These are phyloP conservation scores for Ameiurus melas DNA, from an alignment of 2,113 vertebrate genomes.

Conservation along the genomic window DNA sequence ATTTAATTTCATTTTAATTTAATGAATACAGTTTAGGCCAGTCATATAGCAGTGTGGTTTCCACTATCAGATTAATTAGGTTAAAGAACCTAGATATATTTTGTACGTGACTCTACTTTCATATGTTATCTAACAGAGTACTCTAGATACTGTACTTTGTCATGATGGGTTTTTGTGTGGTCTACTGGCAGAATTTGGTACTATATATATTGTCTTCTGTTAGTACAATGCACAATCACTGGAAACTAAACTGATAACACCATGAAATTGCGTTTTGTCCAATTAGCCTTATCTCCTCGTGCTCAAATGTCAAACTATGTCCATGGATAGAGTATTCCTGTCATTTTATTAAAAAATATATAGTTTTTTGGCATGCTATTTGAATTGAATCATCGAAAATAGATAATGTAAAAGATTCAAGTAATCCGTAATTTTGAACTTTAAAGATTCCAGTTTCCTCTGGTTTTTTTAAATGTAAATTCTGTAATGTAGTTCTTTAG, in stretches of 20 bases:
- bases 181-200: neutral
- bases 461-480: neutral
- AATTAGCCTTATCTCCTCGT: neutral
- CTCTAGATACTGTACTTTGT: neutral
- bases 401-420: neutral
- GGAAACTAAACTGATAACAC: neutral
- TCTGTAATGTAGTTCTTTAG: neutral
- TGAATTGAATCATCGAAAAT: neutral
- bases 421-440: neutral
- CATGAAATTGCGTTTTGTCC: neutral
- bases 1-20: too few relatives aligned
- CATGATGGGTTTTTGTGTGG: neutral
- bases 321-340: neutral
- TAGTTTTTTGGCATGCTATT: neutral
- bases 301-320: neutral
- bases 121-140: neutral
- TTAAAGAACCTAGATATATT: neutral
- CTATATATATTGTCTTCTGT: too few relatives aligned
- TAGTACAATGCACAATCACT: neutral
- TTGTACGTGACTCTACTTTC: neutral
- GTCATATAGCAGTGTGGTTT: neutral
- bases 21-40: too few relatives aligned
- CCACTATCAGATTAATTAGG: neutral
- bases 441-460: neutral
- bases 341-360: neutral